Evolutionary conservation across 2,888 invertebrate genomes (phyloP).

Genomic region (Amblyteles armatorius): DNA sequence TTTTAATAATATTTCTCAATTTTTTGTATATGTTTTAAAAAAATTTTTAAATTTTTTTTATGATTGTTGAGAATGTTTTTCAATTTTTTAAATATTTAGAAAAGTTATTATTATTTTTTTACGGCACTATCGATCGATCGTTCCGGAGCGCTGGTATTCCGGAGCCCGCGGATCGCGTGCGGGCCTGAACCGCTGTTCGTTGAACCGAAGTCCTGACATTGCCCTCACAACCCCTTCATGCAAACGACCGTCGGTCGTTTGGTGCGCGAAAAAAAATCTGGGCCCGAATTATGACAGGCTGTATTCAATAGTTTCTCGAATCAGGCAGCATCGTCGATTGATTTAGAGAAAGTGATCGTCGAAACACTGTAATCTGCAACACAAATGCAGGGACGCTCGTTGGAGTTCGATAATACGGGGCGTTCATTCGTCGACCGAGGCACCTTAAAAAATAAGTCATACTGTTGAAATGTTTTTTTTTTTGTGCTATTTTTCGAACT

Average conservation of each 20-base stretch:
- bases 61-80: too few species aligned
- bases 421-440: too few species aligned
- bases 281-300: not conserved
- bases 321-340: conserved; percentile 6
- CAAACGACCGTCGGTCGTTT: not conserved
- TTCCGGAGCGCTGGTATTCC: conserved; percentile 40
- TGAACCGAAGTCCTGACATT: conserved; percentile 41
- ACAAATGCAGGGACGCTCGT: conserved; percentile 25
- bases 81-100: too few species aligned
- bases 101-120: conserved; percentile 28
- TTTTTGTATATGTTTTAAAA: too few species aligned
- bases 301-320: not conserved
- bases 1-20: too few species aligned
- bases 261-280: not conserved
- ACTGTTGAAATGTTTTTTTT: too few species aligned
- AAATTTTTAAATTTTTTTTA: too few species aligned
- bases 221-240: not conserved
- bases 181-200: conserved; percentile 20
- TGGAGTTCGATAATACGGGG: not conserved
- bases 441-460: too few species aligned
- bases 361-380: conserved; percentile 37
- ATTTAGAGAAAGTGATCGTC: not conserved
- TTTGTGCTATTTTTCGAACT: too few species aligned
- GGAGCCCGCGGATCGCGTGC: conserved; percentile 2
- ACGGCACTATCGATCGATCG: conserved; percentile 28